Percentiles rank a stretch among this genome's conserved stretches.
These are phyloP conservation scores for Drosophila equinoxialis DNA, from an alignment of 1,140 invertebrate genomes.

Conservation along the genomic window DNA sequence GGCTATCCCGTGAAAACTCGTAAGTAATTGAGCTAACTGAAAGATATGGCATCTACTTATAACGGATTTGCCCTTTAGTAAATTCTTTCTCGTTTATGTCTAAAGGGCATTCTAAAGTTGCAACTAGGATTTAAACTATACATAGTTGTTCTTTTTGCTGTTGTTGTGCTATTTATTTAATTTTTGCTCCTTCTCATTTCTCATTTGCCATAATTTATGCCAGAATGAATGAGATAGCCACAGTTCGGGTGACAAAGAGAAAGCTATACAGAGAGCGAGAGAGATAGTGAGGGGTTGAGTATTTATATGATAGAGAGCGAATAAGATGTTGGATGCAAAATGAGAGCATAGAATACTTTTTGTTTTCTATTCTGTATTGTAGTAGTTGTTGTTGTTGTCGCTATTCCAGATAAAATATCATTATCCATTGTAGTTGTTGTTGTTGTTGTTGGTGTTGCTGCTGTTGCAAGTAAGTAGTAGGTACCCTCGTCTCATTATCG, in stretches of 20 bases:
- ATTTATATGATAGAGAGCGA: background rate
- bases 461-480: conserved; percentile 21
- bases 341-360: background rate
- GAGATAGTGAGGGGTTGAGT: background rate
- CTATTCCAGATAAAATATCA: conserved; percentile 12
- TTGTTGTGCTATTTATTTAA: conserved; percentile 67
- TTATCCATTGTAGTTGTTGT: conserved; percentile 13
- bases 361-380: conserved; percentile 9
- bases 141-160: conserved; percentile 34
- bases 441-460: conserved; percentile 16
- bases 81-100: no score
- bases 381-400: background rate
- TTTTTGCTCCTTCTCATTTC: conserved; percentile 62
- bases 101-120: background rate
- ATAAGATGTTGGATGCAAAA: conserved; percentile 1
- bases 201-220: conserved; percentile 68
- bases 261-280: background rate
- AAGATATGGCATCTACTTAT: no score
- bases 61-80: no score
- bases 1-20: no score
- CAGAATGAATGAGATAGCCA: conserved; percentile 3
- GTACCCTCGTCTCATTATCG: conserved; percentile 9
- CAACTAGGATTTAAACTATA: background rate
- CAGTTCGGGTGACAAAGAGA: background rate
- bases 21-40: no score